Percentiles rank a stretch among this genome's conserved stretches.
phyloP scores from a whole-genome alignment of 1,140 invertebrate genomes.

The Neodiprion fabricii region DNA sequence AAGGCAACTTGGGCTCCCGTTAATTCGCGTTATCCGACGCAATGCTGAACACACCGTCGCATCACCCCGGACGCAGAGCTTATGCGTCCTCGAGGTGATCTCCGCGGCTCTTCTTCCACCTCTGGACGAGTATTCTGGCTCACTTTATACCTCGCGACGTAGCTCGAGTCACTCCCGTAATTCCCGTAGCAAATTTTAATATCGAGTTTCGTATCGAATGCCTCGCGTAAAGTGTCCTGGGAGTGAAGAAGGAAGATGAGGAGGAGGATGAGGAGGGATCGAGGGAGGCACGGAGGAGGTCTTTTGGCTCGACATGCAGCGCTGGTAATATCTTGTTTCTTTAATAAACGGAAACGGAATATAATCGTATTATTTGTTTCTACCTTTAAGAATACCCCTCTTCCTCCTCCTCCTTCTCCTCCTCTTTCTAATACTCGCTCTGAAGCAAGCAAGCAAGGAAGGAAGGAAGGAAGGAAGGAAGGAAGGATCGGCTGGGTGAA shows the following conservation, averaged over 20 bases:
- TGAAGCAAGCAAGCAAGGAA: not conserved
- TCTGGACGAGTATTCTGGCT: not conserved
- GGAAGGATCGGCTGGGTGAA: not conserved
- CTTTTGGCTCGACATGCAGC: not conserved
- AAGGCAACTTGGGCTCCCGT: not conserved
- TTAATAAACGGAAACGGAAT: constrained; percentile 64
- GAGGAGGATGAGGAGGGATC: not conserved
- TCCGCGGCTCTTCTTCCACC: not conserved
- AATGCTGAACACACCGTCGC: not conserved
- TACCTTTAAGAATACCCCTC: constrained; percentile 51
- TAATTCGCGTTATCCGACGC: not conserved
- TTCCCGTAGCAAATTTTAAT: constrained; percentile 25
- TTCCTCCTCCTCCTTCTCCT: constrained; percentile 12
- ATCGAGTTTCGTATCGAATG: constrained; percentile 30
- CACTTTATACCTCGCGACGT: not conserved
- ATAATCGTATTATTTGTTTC: constrained; percentile 65
- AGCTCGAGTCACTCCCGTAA: constrained; percentile 6
- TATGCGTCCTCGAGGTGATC: not conserved
- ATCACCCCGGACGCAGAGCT: not conserved
- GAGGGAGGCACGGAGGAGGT: not conserved
- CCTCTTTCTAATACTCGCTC: constrained; percentile 42
- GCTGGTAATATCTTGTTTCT: constrained; percentile 60
- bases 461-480: constrained; percentile 13
- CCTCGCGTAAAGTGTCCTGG: constrained; percentile 18
- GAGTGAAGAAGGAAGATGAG: not conserved